A percentile compares a stretch with the other conserved stretches of the same genome.
These are phyloP conservation scores for Ornithoptera priamus DNA, from an alignment of 2,888 invertebrate genomes.

Conservation along the genomic window DNA sequence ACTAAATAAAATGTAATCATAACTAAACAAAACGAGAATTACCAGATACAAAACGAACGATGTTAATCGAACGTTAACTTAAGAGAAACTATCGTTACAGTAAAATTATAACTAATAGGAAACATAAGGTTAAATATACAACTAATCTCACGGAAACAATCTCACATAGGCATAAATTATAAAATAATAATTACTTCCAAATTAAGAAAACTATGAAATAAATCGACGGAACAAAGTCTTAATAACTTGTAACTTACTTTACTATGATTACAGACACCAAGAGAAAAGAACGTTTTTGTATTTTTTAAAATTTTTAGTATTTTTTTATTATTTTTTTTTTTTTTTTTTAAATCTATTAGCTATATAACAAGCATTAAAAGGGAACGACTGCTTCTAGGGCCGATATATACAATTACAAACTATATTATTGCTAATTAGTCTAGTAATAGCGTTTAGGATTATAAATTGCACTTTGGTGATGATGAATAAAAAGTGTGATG, in stretches of 20 bases:
- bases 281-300: slow-evolving; percentile 9
- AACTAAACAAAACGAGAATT: neutral
- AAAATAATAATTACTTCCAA: neutral
- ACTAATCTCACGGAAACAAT: neutral
- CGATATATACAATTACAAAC: slow-evolving; percentile 17
- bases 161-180: neutral
- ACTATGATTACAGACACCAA: slow-evolving; percentile 4
- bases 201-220: neutral
- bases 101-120: neutral
- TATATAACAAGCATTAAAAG: neutral
- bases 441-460: slow-evolving; percentile 13
- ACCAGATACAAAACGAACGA: neutral
- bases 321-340: slow-evolving; percentile 1
- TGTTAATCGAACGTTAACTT: neutral
- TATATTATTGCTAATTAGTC: slow-evolving; percentile 8
- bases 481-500: neutral
- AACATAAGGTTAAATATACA: neutral
- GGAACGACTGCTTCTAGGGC: slow-evolving; percentile 14
- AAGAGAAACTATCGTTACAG: neutral
- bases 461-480: neutral
- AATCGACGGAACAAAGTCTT: neutral
- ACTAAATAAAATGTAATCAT: neutral
- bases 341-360: slow-evolving; percentile 11
- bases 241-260: neutral
- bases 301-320: slow-evolving; percentile 6